Base-by-base conservation (phyloP, 2,888 invertebrate genomes). In the Barypeithes pellucidus region DNA sequence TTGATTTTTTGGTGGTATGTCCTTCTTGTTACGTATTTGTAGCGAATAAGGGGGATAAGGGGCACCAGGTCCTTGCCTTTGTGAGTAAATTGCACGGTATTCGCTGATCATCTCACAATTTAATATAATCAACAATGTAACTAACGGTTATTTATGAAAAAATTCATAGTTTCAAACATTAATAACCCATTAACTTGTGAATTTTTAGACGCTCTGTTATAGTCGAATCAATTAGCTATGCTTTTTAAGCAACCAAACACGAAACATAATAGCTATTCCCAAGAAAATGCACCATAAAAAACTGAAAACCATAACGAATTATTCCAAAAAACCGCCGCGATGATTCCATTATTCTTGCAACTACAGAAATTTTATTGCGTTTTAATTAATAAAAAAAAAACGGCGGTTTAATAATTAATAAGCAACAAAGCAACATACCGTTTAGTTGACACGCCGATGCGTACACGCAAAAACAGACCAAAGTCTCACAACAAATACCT, bases 321-420 rank as follows among this genome's bases (percentile, higher is more conserved):
- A 52, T 29, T 47, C 47, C 47, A n/a, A 50, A 50, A 50, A 50
- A 50, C 5, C 9, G 18, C 18, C 9, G 8, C n/a, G 39, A 43
- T 22, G 22, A n/a, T 50, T 22, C 36, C 16, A 16, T 33, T 33
- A 14, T 33, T 33, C 11, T 57, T 3, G 8, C 9, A 2, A 16
- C 54, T 3, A 33, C 33, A 16, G 33, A 50, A 33, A 41, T 4
- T 39, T 63, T 65, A 65, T 20, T 65, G 52, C 65, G 65, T 65
- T 50, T 65, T 39, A 65, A 65, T 65, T 36, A 62, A 65, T 65
- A 52, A 65, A 65, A 65, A n/a, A 24, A 33, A 65, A 33, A 50
- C 54, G 33, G 29, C 16, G 24, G 7, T 50, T 22, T 24, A 24
- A 33, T 43, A 36, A 57, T 33, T 36, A 57, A 18, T 50, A 57